Base-by-base conservation (phyloP, 2,797 vertebrate genomes). In the Melanotaenia maccullochi region DNA sequence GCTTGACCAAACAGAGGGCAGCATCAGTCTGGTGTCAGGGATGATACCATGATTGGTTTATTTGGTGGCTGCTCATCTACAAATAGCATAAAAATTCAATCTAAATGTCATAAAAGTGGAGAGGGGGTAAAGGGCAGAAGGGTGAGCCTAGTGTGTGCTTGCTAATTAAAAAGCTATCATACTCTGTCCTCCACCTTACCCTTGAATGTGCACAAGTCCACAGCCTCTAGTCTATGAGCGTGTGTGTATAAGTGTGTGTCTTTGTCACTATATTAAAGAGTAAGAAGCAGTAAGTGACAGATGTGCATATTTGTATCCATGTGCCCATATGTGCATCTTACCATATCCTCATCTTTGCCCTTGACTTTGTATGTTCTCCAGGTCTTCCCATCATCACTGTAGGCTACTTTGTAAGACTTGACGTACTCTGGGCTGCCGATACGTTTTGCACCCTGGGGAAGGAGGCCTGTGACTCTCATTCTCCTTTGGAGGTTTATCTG, bases 381-480 rank as follows among this genome's bases (percentile, higher is more conserved):
- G 0, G 92, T 96, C 91, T 99, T 99, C 57, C 97, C 97, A 49
- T 99, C 96, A 73, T 97, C 96, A 70, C 98, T 99, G 83, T 96
- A 97, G 63, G 97, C 97, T 85, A 99, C 96, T 96, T 99, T 99
- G 90, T 98, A 99, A 38, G 97, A 99, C 94, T 99, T 99, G 73
- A 99, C 94, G 4, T 99, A 99, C 93, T 99, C 98, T 13, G 97
- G 96, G 79, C 97, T 99, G 86, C 98, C 98, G 82, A 99, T 98
- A 76, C 98, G 96, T 90, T 99, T 99, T 86, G 98, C 98, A 87
- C 98, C 98, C 92, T 99, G 98, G 78, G 97, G 99, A 93, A 99
- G 99, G 79, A 99, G 95, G 79, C 98, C 98, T 1, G 98, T 99
- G 82, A 99, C 96, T 93, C 98, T 91, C 97, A 99, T 99, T 91